Evolutionary conservation across 2,797 vertebrate species (phyloP).

Genomic region (Paratrypauchen microcephalus): DNA sequence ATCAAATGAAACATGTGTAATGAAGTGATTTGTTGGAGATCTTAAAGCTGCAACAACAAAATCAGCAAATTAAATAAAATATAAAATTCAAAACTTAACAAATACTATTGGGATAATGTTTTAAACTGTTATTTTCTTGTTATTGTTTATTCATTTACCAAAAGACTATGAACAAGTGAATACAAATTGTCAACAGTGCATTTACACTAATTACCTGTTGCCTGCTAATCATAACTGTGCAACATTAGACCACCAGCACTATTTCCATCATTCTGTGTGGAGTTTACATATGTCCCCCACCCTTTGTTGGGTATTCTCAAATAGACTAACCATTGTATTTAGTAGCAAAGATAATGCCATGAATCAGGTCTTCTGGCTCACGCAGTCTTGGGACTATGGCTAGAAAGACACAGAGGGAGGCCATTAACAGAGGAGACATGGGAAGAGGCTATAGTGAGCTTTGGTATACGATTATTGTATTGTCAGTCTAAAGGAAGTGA

Average conservation of each 20-base stretch:
- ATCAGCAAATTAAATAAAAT: not conserved
- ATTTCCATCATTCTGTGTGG: not conserved
- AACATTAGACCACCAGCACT: not conserved
- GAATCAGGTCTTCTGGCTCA: constrained; percentile 9
- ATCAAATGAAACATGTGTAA: not conserved
- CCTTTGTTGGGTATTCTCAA: constrained; percentile 3
- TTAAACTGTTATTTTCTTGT: not conserved
- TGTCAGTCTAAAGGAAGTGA: not conserved
- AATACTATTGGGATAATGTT: not conserved
- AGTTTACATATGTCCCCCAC: constrained; percentile 1
- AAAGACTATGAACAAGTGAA: not conserved
- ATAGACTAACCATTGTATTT: constrained; percentile 13
- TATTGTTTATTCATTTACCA: not conserved
- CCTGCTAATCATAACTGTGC: not conserved
- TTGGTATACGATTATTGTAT: not conserved
- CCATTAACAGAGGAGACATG: constrained; percentile 11
- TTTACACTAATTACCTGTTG: not conserved
- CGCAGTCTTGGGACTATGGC: constrained; percentile 2
- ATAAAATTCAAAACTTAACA: not conserved
- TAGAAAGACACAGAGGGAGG: constrained; percentile 10
- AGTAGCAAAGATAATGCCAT: constrained; percentile 12
- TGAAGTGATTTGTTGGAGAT: not conserved
- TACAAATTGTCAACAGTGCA: not conserved
- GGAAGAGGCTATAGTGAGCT: not conserved
- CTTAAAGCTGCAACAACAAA: not conserved